phyloP scores from a whole-genome alignment of 1,140 invertebrate genomes.

The Pinna nobilis region DNA sequence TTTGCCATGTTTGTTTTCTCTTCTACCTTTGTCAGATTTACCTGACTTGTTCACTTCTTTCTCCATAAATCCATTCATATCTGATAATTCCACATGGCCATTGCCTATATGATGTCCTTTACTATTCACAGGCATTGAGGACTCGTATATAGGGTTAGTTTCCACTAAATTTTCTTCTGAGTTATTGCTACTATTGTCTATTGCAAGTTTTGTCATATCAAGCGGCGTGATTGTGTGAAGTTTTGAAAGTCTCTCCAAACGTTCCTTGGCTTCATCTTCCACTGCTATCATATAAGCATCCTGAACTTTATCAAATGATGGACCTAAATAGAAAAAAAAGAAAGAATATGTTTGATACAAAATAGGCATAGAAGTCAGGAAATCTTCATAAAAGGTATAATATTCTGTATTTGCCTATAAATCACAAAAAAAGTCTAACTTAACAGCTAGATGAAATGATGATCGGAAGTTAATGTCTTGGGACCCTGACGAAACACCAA shows the following conservation, averaged over 20 bases:
- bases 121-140: constrained; percentile 60
- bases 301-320: constrained; percentile 84
- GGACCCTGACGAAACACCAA: no score
- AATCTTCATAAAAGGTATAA: no score
- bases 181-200: constrained; percentile 81
- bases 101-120: constrained; percentile 44
- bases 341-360: not conserved
- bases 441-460: constrained; percentile 1
- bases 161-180: constrained; percentile 27
- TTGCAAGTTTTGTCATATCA: constrained; percentile 95
- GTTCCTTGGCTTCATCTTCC: constrained; percentile 91
- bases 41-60: constrained; percentile 43
- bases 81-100: constrained; percentile 51
- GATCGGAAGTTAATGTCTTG: constrained; percentile 2
- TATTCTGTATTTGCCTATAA: not conserved
- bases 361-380: not conserved
- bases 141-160: constrained; percentile 31
- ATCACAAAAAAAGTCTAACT: not conserved
- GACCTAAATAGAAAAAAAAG: not conserved
- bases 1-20: constrained; percentile 21
- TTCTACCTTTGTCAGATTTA: constrained; percentile 38
- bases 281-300: constrained; percentile 98
- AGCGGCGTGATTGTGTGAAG: constrained; percentile 93
- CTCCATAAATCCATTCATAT: constrained; percentile 54
- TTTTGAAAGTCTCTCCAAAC: constrained; percentile 91